Conservation (phyloP, 2,113 vertebrate species). For the Saccopteryx leptura region DNA sequence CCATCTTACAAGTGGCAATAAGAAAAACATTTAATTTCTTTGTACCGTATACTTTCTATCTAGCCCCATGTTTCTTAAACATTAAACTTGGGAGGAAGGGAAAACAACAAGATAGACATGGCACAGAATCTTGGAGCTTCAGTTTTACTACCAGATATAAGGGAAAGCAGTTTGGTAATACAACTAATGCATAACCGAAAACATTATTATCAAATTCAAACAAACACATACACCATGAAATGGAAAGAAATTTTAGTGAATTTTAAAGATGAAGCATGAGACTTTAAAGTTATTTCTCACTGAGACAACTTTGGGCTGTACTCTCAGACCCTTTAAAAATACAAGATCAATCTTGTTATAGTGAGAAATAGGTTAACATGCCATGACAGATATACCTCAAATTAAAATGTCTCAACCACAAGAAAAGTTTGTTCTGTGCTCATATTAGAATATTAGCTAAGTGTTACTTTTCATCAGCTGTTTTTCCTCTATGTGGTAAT, state of each 20-base stretch:
- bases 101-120: not conserved
- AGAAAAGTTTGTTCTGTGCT: not conserved
- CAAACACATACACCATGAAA: constrained; percentile 6
- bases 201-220: not conserved
- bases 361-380: not conserved
- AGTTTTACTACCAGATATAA: constrained; percentile 10
- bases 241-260: constrained; percentile 5
- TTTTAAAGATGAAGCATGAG: constrained; percentile 22
- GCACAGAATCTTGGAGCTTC: not conserved
- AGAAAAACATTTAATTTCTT: constrained; percentile 18
- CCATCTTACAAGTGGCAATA: not conserved
- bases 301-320: not conserved
- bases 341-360: not conserved
- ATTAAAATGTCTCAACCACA: not conserved
- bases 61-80: not conserved
- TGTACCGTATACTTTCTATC: not conserved
- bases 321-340: not conserved
- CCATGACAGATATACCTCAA: not conserved
- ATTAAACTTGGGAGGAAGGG: not conserved
- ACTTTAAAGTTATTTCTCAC: constrained; percentile 8
- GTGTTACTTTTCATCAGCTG: not conserved
- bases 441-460: not conserved
- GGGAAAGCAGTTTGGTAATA: not conserved
- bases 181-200: not conserved
- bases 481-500: not conserved